A percentile compares a stretch with the other conserved stretches of the same genome.
phyloP scores from a whole-genome alignment of 1,140 invertebrate species.

The Eriocheir sinensis region DNA sequence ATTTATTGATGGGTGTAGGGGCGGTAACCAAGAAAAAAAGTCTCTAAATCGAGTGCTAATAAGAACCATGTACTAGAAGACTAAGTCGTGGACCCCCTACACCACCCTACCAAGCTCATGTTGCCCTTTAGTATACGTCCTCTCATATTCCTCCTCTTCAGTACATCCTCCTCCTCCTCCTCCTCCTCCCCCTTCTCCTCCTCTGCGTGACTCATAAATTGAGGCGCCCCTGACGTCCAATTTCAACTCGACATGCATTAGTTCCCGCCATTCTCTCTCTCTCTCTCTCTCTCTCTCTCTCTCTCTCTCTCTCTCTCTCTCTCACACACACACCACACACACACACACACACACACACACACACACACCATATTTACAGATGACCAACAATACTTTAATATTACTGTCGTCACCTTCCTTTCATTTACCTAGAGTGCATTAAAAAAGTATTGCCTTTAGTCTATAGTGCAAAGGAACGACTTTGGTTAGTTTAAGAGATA shows the following conservation, averaged over 20 bases:
- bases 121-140: too few species aligned
- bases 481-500: too few species aligned
- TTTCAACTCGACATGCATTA: constrained; percentile 25
- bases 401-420: too few species aligned
- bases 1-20: neutral
- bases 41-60: neutral
- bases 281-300: neutral
- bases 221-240: constrained; percentile 18
- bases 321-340: neutral
- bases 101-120: neutral
- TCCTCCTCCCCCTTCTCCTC: constrained; percentile 9
- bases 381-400: too few species aligned
- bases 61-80: too few species aligned
- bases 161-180: neutral
- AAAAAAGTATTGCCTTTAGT: too few species aligned
- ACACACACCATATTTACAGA: too few species aligned
- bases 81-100: too few species aligned
- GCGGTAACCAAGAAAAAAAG: neutral
- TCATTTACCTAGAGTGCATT: too few species aligned
- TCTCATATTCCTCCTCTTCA: too few species aligned
- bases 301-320: constrained; percentile 13
- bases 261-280: neutral
- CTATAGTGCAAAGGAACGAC: too few species aligned
- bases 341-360: neutral
- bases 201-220: constrained; percentile 23